Base-by-base conservation (phyloP, 92 coral and sea anemone species). In the Heliopora coerulea region DNA sequence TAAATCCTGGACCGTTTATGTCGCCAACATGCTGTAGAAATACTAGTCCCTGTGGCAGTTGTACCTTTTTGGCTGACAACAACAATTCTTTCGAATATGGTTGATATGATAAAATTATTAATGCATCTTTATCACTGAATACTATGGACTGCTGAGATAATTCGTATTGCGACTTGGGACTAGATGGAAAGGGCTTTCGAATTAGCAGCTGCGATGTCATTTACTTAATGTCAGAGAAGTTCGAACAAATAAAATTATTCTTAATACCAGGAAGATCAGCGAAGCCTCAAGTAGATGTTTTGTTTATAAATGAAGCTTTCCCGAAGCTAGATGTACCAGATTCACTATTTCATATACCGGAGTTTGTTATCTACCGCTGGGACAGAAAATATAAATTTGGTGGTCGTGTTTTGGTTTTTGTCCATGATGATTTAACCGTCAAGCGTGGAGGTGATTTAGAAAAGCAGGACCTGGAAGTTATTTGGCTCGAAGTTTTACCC, bases 181-280 rank as follows among this genome's bases (percentile, higher is more conserved):
- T 86, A 35, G 84, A 69, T 39, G 74, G 64, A 8, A 75, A 72
- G 68, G 90, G 84, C 7, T 57, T 86, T 60, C 64, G 84, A 28
- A 31, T 87, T 72, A 83, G 87, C 19, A 66, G 65, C 12, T 83
- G 87, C 85, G 79, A 83, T 37, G 85, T 87, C 12, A 73, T 78
- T 82, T 68, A 72, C 42, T 41, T 86, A 72, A 73, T 79, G 3
- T 44, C 74, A 35, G 49, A 78, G 19, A 83, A 83, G 34, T 83
- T 83, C 34, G 87, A 83, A 27, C 83, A 83, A 72, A 83, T 83
- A 49, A 78, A 68, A 37, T 73, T 83, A 34, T 83, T 82, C 35
- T 73, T 86, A 1, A 83, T n/a, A n/a, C n/a, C n/a, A n/a, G n/a
- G 61, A 18, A 62, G 79, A 39, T 31, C 63, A 34, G 86, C 83